Percentiles rank a stretch among this genome's conserved stretches.
Conservation (phyloP, 2,888 invertebrate genomes). For the Andrena marginata region DNA sequence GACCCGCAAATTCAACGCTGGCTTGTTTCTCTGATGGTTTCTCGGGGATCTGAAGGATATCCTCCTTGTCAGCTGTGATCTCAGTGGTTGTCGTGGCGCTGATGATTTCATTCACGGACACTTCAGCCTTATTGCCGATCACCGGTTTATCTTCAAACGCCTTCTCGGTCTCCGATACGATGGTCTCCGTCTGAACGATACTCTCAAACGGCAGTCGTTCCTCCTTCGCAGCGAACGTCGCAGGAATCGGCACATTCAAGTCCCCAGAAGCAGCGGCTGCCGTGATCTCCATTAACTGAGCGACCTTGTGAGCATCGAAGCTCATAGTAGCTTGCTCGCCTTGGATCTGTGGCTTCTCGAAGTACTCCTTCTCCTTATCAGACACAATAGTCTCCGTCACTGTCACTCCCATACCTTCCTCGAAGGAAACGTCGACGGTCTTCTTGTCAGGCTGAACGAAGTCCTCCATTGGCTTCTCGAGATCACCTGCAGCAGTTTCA, state of each 20-base stretch:
- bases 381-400: slow-evolving; percentile 86
- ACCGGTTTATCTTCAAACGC: slow-evolving; percentile 78
- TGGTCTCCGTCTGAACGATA: slow-evolving; percentile 87
- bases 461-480: slow-evolving; percentile 78
- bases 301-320: slow-evolving; percentile 86
- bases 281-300: slow-evolving; percentile 87
- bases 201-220: slow-evolving; percentile 86
- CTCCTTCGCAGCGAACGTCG: slow-evolving; percentile 84
- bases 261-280: slow-evolving; percentile 86
- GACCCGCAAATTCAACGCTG: slow-evolving; percentile 84
- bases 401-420: slow-evolving; percentile 86
- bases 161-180: slow-evolving; percentile 87
- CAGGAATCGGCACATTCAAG: slow-evolving; percentile 80
- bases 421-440: slow-evolving; percentile 77
- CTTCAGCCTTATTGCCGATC: slow-evolving; percentile 78
- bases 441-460: slow-evolving; percentile 81
- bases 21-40: slow-evolving; percentile 85
- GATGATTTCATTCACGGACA: slow-evolving; percentile 77
- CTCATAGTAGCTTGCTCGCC: slow-evolving; percentile 83
- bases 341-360: slow-evolving; percentile 71
- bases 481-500: slow-evolving; percentile 80
- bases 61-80: slow-evolving; percentile 86
- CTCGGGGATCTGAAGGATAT: slow-evolving; percentile 82
- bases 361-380: slow-evolving; percentile 83
- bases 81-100: slow-evolving; percentile 87